Conservation (phyloP, 2,797 vertebrate genomes). For the Euphonia xanthogaster region DNA sequence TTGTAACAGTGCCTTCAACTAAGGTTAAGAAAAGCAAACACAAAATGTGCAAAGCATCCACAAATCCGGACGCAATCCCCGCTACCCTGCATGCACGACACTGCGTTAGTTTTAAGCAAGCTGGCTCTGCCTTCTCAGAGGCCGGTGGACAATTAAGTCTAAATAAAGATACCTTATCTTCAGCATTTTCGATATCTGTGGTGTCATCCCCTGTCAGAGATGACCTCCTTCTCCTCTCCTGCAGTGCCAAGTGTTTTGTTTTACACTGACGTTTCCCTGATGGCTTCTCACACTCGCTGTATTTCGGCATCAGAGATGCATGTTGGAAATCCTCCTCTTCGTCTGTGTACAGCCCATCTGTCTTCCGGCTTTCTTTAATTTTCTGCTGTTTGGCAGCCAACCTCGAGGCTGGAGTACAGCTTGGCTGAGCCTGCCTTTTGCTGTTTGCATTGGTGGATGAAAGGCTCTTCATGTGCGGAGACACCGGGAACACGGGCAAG, state of each 20-base stretch:
- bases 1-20: not conserved
- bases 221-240: conserved; percentile 83
- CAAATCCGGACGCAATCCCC: not conserved
- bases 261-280: conserved; percentile 98
- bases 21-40: not conserved
- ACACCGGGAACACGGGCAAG: conserved; percentile 79
- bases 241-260: conserved; percentile 95
- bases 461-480: conserved; percentile 78
- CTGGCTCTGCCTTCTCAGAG: not conserved
- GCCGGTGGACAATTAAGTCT: conserved; percentile 39
- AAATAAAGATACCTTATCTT: conserved; percentile 82
- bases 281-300: conserved; percentile 92
- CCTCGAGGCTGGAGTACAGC: conserved; percentile 84
- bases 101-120: not conserved
- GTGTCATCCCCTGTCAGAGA: conserved; percentile 80
- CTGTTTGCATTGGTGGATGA: conserved; percentile 81
- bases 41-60: not conserved
- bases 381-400: conserved; percentile 86
- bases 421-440: conserved; percentile 84
- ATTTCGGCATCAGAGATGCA: conserved; percentile 85
- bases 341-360: conserved; percentile 82
- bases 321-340: conserved; percentile 80
- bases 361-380: conserved; percentile 91
- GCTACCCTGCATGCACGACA: not conserved
- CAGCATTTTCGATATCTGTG: conserved; percentile 81